These are phyloP conservation scores for Mellilla xanthometata DNA, from an alignment of 2,888 invertebrate species.

Conservation along the genomic window DNA sequence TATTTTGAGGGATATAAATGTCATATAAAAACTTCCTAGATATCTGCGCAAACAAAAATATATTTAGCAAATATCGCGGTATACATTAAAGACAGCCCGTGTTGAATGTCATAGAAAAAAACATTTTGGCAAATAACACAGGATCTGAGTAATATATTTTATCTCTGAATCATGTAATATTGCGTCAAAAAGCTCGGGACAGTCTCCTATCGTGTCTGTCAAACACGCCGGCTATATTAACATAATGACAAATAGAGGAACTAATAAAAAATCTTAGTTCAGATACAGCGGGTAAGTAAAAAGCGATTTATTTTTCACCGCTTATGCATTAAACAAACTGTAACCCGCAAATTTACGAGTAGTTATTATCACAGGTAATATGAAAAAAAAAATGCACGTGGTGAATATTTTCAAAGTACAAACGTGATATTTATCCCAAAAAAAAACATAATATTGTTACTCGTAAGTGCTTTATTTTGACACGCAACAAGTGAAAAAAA, in stretches of 20 bases:
- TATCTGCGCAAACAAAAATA: conserved; percentile 30
- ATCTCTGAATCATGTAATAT: conserved; percentile 31
- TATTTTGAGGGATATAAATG: not conserved
- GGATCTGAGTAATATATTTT: conserved; percentile 35
- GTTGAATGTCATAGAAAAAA: conserved; percentile 36
- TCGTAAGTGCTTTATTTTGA: too few species aligned
- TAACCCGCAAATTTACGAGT: too few species aligned
- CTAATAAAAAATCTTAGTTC: conserved; percentile 4
- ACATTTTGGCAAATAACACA: conserved; percentile 36
- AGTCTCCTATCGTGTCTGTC: conserved; percentile 30
- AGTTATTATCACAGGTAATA: too few species aligned
- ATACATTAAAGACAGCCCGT: conserved; percentile 21
- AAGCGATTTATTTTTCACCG: conserved; percentile 2
- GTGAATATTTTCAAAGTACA: too few species aligned
- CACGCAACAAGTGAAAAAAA: too few species aligned
- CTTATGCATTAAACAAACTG: too few species aligned
- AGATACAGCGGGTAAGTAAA: not conserved
- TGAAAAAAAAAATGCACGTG: too few species aligned
- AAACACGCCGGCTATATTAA: conserved; percentile 17
- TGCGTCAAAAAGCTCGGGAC: conserved; percentile 34
- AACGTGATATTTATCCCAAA: too few species aligned
- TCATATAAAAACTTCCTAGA: conserved; percentile 33
- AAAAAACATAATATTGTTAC: too few species aligned
- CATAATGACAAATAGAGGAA: conserved; percentile 22
- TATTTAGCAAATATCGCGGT: conserved; percentile 27